Evolutionary conservation across 2,113 vertebrate genomes (phyloP).

Genomic region (Entelurus aequoreus): DNA sequence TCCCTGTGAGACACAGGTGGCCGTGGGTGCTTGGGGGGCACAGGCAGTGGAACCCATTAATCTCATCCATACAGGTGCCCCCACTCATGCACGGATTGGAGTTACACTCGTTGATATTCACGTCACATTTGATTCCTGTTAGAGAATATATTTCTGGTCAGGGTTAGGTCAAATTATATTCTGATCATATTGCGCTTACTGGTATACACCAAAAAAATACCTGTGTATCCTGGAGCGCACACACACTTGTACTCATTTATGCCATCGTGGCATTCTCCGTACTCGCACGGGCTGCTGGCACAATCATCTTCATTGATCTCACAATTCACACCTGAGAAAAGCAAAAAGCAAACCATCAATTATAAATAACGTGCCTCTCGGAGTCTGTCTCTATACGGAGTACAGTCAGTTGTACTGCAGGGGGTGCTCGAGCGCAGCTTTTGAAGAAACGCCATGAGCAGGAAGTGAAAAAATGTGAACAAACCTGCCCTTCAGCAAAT

Average conservation of each 20-base stretch:
- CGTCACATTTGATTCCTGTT: constrained; percentile 78
- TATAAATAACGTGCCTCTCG: no score
- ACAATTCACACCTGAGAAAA: constrained; percentile 81
- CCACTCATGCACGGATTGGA: constrained; percentile 88
- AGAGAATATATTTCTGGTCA: constrained; percentile 7
- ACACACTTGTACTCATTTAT: constrained; percentile 86
- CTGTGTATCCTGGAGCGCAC: constrained; percentile 86
- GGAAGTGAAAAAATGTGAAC: constrained; percentile 6
- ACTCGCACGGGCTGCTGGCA: constrained; percentile 81
- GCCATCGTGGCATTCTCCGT: constrained; percentile 84
- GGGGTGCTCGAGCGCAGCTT: not conserved
- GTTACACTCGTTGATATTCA: constrained; percentile 85
- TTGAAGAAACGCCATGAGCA: not conserved
- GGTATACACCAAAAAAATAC: constrained; percentile 52
- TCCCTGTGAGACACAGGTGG: constrained; percentile 81
- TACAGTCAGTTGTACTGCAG: not conserved
- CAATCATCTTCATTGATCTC: constrained; percentile 91
- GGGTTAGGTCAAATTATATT: not conserved
- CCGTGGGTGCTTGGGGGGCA: constrained; percentile 84
- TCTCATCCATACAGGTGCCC: constrained; percentile 81
- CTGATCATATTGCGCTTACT: not conserved
- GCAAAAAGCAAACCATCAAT: constrained; percentile 1
- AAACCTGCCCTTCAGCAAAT: constrained; percentile 10
- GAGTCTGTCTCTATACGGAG: not conserved
- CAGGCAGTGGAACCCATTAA: constrained; percentile 80